Conservation (phyloP, 2,797 vertebrate species). For the Xerus rutilus region DNA sequence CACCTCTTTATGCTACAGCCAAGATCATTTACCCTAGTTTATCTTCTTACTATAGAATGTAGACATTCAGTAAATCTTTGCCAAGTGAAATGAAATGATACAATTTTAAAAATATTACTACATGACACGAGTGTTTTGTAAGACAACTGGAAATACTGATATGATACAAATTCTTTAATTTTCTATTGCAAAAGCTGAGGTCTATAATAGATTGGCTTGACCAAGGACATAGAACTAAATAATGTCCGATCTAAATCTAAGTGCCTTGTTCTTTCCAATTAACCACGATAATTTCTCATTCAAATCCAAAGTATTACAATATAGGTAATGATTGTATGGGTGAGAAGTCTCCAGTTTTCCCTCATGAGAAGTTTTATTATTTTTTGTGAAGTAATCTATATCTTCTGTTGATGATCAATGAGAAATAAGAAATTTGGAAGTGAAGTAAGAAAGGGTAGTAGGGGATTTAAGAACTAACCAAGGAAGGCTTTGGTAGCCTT, state of each 20-base stretch:
- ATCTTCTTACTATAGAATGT: neutral
- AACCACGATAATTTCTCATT: neutral
- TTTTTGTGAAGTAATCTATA: neutral
- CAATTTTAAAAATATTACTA: neutral
- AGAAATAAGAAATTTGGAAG: neutral
- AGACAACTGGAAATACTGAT: neutral
- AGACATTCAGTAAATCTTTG: neutral
- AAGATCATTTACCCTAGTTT: neutral
- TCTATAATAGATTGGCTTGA: neutral
- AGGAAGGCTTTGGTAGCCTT: neutral
- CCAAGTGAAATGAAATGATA: constrained; percentile 8
- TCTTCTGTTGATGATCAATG: neutral
- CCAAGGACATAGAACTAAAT: neutral
- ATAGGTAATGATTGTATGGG: neutral
- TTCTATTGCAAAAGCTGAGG: neutral
- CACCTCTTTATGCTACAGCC: neutral
- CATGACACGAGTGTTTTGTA: neutral
- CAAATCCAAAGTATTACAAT: neutral
- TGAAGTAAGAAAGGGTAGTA: neutral
- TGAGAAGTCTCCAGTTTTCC: neutral
- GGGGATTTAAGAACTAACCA: neutral
- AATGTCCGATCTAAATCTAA: neutral
- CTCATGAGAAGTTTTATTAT: neutral
- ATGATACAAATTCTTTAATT: neutral
- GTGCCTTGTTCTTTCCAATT: neutral